phyloP scores from a whole-genome alignment of 2,113 vertebrate genomes.

The Lonchura striata region DNA sequence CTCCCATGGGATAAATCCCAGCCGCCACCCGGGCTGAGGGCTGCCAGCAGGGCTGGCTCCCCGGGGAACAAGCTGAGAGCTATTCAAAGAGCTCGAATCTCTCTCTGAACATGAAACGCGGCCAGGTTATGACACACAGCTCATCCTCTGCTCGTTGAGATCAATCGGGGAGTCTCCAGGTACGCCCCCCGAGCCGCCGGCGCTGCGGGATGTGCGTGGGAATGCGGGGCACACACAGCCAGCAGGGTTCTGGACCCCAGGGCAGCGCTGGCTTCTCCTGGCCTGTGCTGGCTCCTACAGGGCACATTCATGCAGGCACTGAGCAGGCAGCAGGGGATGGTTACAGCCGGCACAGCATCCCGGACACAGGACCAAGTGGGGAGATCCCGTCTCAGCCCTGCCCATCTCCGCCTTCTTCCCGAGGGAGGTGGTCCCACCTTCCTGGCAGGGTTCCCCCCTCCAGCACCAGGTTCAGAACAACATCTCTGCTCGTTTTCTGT shows the following conservation, averaged over 20 bases:
- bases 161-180: background rate
- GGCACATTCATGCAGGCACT: background rate
- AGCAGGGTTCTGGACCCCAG: background rate
- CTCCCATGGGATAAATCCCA: background rate
- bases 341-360: background rate
- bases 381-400: background rate
- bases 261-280: background rate
- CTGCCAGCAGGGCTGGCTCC: fast-evolving
- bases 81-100: background rate
- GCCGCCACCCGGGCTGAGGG: fast-evolving
- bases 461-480: background rate
- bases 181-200: fast-evolving
- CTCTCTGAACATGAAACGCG: background rate
- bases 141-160: background rate
- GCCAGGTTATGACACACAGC: background rate
- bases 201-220: background rate
- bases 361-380: fast-evolving
- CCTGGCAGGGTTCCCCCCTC: background rate
- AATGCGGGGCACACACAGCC: fast-evolving
- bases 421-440: background rate
- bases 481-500: background rate
- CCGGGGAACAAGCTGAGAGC: background rate
- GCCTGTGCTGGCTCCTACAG: background rate
- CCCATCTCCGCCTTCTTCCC: background rate
- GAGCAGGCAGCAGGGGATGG: background rate